Percentiles rank a stretch among this genome's conserved stretches.
Evolutionary conservation across 2,797 vertebrate species (phyloP).

Genomic region (Amniataba percoides): DNA sequence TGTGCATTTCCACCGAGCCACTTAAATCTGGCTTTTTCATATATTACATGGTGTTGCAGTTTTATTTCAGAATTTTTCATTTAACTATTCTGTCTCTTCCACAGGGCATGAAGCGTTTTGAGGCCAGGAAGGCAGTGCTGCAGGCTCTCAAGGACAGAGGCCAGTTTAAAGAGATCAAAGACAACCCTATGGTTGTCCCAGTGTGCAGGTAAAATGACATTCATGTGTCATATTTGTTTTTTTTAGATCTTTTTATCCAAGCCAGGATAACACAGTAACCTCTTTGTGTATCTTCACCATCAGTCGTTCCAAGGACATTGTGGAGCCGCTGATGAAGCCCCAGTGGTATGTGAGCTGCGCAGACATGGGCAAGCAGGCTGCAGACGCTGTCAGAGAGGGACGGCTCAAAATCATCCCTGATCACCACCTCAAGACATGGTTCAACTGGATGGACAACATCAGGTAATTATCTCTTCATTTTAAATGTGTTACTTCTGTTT

Average conservation of each 20-base stretch:
- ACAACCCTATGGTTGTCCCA: slow-evolving; percentile 96
- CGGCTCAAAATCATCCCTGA: slow-evolving; percentile 91
- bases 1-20: slow-evolving; percentile 38
- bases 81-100: slow-evolving; percentile 23
- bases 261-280: neutral
- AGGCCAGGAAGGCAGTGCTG: slow-evolving; percentile 89
- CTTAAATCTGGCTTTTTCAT: slow-evolving; percentile 39
- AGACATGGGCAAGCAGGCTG: slow-evolving; percentile 91
- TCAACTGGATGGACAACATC: slow-evolving; percentile 95
- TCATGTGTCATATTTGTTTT: slow-evolving; percentile 5
- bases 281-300: neutral
- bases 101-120: slow-evolving; percentile 94
- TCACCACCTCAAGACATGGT: slow-evolving; percentile 91
- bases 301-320: slow-evolving; percentile 95
- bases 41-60: slow-evolving; percentile 10
- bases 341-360: slow-evolving; percentile 94
- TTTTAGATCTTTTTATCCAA: slow-evolving; percentile 18
- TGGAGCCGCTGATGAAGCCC: slow-evolving; percentile 92
- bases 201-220: slow-evolving; percentile 89
- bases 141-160: slow-evolving; percentile 89
- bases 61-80: slow-evolving; percentile 18
- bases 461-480: slow-evolving; percentile 76
- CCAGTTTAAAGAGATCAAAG: slow-evolving; percentile 90
- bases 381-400: slow-evolving; percentile 88
- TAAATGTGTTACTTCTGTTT: neutral